Evolutionary conservation across 2,113 vertebrate genomes (phyloP).

Genomic region (Fregata magnificens): DNA sequence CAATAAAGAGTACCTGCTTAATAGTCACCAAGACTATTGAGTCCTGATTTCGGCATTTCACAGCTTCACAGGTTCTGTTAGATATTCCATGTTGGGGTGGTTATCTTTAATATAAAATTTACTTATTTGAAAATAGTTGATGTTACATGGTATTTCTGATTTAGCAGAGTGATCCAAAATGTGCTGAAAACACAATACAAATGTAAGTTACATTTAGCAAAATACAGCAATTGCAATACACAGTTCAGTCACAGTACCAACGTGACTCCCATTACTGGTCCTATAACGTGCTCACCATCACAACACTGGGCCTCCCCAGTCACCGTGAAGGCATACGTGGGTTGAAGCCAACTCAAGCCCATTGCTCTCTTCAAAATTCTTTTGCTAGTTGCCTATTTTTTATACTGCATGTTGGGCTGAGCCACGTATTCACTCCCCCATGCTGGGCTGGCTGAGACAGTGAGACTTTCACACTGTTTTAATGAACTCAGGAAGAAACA

Average conservation of each 20-base stretch:
- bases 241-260: not conserved
- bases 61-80: not conserved
- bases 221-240: not conserved
- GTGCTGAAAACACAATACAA: not conserved
- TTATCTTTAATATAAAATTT: not conserved
- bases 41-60: too few species aligned
- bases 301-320: not conserved
- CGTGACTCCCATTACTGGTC: not conserved
- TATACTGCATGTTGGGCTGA: not conserved
- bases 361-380: not conserved
- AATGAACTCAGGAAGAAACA: not conserved
- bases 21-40: too few species aligned
- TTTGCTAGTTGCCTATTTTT: not conserved
- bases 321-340: fast-evolving
- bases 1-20: too few species aligned
- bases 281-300: not conserved
- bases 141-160: not conserved
- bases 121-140: not conserved
- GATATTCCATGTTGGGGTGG: not conserved
- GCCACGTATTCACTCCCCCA: not conserved
- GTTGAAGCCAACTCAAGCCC: not conserved
- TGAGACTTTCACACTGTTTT: not conserved
- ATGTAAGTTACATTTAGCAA: not conserved
- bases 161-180: not conserved
- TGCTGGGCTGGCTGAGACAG: not conserved